Evolutionary conservation across 2,888 invertebrate species (phyloP).

Genomic region (Nemurella pictetii): DNA sequence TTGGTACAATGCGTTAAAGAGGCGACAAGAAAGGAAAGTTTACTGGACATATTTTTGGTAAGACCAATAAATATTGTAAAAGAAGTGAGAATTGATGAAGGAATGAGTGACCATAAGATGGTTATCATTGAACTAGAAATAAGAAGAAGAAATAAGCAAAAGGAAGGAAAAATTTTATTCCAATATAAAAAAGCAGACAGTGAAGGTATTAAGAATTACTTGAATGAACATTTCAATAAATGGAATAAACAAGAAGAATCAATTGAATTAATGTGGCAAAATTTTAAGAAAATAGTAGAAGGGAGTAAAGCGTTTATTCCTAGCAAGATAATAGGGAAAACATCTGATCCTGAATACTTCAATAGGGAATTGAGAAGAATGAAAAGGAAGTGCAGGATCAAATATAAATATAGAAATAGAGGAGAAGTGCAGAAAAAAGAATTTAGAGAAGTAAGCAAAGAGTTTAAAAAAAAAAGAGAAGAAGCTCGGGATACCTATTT

Average conservation of each 20-base stretch:
- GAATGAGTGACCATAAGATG: neutral
- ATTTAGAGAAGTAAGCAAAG: neutral
- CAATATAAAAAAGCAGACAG: neutral
- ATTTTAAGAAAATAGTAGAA: neutral
- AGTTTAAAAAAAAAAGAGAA: neutral
- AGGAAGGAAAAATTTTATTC: neutral
- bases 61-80: neutral
- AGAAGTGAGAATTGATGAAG: neutral
- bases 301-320: constrained; percentile 3
- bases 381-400: neutral
- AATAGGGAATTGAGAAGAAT: neutral
- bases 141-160: neutral
- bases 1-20: neutral
- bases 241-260: neutral
- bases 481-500: neutral
- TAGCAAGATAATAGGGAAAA: neutral
- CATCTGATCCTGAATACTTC: neutral
- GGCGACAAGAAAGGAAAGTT: neutral
- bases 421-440: neutral
- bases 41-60: constrained; percentile 1
- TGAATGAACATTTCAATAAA: neutral
- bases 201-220: neutral
- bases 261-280: neutral
- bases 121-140: neutral
- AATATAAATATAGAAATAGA: neutral